A percentile compares a stretch with the other conserved stretches of the same genome.
These are phyloP conservation scores for Hecatera dysodea DNA, from an alignment of 2,888 invertebrate genomes.

Conservation along the genomic window DNA sequence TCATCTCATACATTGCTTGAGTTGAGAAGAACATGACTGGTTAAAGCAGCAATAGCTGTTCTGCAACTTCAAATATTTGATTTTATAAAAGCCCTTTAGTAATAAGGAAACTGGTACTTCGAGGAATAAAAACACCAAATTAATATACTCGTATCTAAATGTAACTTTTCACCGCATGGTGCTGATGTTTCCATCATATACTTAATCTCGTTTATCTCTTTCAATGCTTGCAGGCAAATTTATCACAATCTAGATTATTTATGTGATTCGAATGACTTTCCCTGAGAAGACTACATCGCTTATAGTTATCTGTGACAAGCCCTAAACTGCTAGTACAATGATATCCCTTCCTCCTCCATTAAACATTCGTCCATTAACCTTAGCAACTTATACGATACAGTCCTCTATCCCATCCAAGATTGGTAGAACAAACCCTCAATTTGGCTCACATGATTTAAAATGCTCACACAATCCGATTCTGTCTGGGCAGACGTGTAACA, in stretches of 20 bases:
- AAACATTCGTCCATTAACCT: background rate
- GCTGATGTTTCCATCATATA: no score
- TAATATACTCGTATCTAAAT: background rate
- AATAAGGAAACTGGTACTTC: background rate
- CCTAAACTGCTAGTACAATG: background rate
- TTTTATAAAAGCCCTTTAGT: background rate
- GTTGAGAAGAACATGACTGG: slow-evolving; percentile 1
- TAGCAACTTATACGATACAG: background rate
- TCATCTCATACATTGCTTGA: slow-evolving; percentile 5
- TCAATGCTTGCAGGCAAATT: background rate
- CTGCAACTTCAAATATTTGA: background rate
- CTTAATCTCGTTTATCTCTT: background rate
- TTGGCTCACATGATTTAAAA: slow-evolving; percentile 59
- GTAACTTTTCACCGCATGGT: background rate
- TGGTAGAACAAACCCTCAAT: slow-evolving; percentile 51
- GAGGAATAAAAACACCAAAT: background rate
- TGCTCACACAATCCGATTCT: slow-evolving; percentile 51
- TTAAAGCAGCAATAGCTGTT: background rate
- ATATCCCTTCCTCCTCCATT: slow-evolving; percentile 20
- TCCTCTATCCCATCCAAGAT: background rate
- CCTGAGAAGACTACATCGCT: background rate
- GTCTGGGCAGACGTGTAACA: slow-evolving; percentile 53
- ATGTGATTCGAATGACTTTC: background rate
- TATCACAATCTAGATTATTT: background rate
- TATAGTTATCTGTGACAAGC: background rate